These are phyloP conservation scores for Netelia virgata DNA, from an alignment of 2,888 invertebrate species.

Conservation along the genomic window DNA sequence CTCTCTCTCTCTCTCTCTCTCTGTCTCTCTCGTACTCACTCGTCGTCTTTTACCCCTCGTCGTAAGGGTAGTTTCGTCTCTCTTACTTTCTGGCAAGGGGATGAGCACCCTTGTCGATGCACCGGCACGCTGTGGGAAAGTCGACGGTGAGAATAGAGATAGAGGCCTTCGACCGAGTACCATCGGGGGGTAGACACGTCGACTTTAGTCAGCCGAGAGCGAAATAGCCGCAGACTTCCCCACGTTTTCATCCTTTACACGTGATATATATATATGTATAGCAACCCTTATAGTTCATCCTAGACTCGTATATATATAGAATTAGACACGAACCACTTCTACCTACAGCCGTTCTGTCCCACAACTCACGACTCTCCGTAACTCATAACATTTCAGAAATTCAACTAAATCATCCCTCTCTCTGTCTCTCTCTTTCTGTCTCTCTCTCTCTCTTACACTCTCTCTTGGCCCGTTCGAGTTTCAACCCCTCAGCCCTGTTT, in stretches of 20 bases:
- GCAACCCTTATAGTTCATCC: too few species aligned
- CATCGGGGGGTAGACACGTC: conserved; percentile 39
- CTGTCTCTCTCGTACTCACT: conserved; percentile 30
- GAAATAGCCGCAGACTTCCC: conserved; percentile 32
- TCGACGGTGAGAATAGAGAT: conserved; percentile 59
- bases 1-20: conserved; percentile 29
- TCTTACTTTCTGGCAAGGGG: conserved; percentile 9
- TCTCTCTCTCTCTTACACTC: too few species aligned
- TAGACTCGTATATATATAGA: not conserved
- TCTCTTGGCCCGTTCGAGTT: not conserved
- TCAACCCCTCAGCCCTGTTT: not conserved
- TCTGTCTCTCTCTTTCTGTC: conserved; percentile 9
- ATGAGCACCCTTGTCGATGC: conserved; percentile 24
- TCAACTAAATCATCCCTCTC: conserved; percentile 18
- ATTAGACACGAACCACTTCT: not conserved
- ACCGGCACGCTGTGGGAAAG: conserved; percentile 62
- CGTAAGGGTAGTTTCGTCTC: not conserved
- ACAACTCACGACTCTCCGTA: conserved; percentile 11
- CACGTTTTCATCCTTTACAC: not conserved
- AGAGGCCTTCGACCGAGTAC: conserved; percentile 36
- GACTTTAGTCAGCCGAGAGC: conserved; percentile 54
- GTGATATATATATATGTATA: not conserved
- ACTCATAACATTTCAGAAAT: conserved; percentile 21
- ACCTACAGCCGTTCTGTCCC: not conserved
- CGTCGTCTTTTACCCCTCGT: conserved; percentile 18